Percentiles rank a stretch among this genome's conserved stretches.
These are phyloP conservation scores for Athene cunicularia DNA, from an alignment of 2,113 vertebrate species.

Conservation along the genomic window DNA sequence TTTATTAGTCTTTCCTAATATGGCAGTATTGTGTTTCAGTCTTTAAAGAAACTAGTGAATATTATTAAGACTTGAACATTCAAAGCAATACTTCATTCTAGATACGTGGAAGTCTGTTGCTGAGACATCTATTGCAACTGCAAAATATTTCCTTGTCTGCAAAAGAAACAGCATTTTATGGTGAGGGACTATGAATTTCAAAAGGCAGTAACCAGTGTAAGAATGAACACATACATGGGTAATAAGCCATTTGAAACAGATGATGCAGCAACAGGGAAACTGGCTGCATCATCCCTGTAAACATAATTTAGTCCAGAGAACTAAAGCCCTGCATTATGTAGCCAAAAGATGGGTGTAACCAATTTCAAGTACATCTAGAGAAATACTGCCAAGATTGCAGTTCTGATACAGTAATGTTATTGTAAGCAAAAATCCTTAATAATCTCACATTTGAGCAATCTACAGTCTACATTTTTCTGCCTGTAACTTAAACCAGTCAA, in stretches of 20 bases:
- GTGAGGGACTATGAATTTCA: neutral
- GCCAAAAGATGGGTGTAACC: constrained; percentile 55
- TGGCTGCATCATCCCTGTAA: neutral
- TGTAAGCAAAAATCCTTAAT: neutral
- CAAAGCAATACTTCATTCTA: neutral
- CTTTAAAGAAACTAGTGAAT: neutral
- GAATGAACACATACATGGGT: neutral
- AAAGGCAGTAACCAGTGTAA: neutral
- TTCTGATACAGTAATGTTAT: neutral
- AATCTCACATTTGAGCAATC: neutral
- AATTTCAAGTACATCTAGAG: neutral
- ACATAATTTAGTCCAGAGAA: neutral
- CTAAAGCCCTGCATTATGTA: neutral
- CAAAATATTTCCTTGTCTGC: neutral
- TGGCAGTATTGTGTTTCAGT: neutral
- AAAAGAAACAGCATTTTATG: neutral
- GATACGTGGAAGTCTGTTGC: neutral
- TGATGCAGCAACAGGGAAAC: neutral
- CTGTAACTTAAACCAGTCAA: neutral
- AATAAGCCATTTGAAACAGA: constrained; percentile 34
- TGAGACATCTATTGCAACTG: neutral
- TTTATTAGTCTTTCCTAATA: neutral
- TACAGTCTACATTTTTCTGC: neutral
- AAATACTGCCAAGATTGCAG: constrained; percentile 12
- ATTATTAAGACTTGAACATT: neutral